Base-by-base conservation (phyloP, 1,140 invertebrate species). In the Ladona fulva region DNA sequence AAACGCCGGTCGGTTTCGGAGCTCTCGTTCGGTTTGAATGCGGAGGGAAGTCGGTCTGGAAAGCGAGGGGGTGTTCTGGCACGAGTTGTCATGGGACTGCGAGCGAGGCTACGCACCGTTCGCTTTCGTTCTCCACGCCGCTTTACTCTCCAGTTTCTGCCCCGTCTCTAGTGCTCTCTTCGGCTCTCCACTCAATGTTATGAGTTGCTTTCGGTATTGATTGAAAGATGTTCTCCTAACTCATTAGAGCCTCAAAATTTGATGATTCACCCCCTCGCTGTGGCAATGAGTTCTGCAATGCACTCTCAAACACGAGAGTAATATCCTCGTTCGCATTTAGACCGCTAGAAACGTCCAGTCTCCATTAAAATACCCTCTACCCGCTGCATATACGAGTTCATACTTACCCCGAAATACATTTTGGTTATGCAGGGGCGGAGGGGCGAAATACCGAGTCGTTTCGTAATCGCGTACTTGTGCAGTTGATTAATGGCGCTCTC, bases 211-310 rank as follows among this genome's bases (percentile, higher is more conserved):
- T 22, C 5, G n/a, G 12, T 6, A 66, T 66, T 12, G 52, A 66
- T 66, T 6, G 3, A 22, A 3, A 66, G 52, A 66, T 19, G 12
- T 22, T 12, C 52, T 66, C 52, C 3, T 6, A 6, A 66, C 44
- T 10, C 19, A 52, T 10, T 11, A 52, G 44, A 19, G n/a, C 8
- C 29, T 5, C 8, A 37, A 37, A 37, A 37, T 37, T 66, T 66
- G 52, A 12, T 52, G 52, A 85, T 85, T 85, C 84, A 85, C 85
- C 84, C 85, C 29, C 3, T 82, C 82, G 80, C 80, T 83, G 82
- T 80, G 81, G 81, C 81, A 82, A 80, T 80, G 81, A 81, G 83
- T 83, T 81, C 81, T n/a, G n/a, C 82, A 83, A 84, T 80, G 79
- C 80, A 80, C n/a, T n/a, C n/a, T n/a, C n/a, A n/a, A n/a, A n/a